Evolutionary conservation across 1,140 invertebrate genomes (phyloP).

Genomic region (Lordiphosa mommai): DNA sequence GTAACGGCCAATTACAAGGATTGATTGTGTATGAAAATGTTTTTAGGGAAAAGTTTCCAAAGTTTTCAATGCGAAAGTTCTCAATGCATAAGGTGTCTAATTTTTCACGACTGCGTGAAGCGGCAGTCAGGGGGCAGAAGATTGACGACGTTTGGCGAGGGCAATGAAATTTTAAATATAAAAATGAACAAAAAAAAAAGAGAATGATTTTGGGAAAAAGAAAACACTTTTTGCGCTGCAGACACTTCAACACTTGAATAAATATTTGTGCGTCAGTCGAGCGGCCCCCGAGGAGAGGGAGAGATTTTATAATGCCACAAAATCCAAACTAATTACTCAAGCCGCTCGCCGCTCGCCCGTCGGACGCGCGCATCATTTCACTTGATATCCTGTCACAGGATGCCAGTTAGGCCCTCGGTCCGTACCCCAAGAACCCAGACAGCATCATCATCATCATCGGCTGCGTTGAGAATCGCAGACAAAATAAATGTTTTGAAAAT

Average conservation of each 20-base stretch:
- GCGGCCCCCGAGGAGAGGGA: slow-evolving; percentile 37
- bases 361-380: slow-evolving; percentile 76
- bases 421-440: slow-evolving; percentile 6
- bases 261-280: slow-evolving; percentile 70
- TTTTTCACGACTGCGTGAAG: slow-evolving; percentile 58
- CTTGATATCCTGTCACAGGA: slow-evolving; percentile 77
- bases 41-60: slow-evolving; percentile 45
- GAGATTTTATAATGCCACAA: slow-evolving; percentile 77
- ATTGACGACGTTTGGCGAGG: slow-evolving; percentile 60
- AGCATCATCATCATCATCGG: slow-evolving; percentile 34
- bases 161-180: slow-evolving; percentile 69
- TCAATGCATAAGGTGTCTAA: slow-evolving; percentile 75
- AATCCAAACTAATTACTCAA: slow-evolving; percentile 78
- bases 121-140: slow-evolving; percentile 40
- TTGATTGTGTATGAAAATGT: slow-evolving; percentile 79
- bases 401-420: slow-evolving; percentile 43
- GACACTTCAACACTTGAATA: slow-evolving; percentile 79
- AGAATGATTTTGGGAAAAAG: slow-evolving; percentile 30
- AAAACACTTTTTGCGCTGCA: slow-evolving; percentile 63
- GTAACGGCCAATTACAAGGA: slow-evolving; percentile 79
- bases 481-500: slow-evolving; percentile 75
- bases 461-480: slow-evolving; percentile 28
- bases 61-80: slow-evolving; percentile 37
- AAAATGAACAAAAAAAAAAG: slow-evolving; percentile 29
- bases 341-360: slow-evolving; percentile 36